Percentiles rank a stretch among this genome's conserved stretches.
Conservation (phyloP, 2,797 vertebrate genomes). For the Smutsia temminckii region DNA sequence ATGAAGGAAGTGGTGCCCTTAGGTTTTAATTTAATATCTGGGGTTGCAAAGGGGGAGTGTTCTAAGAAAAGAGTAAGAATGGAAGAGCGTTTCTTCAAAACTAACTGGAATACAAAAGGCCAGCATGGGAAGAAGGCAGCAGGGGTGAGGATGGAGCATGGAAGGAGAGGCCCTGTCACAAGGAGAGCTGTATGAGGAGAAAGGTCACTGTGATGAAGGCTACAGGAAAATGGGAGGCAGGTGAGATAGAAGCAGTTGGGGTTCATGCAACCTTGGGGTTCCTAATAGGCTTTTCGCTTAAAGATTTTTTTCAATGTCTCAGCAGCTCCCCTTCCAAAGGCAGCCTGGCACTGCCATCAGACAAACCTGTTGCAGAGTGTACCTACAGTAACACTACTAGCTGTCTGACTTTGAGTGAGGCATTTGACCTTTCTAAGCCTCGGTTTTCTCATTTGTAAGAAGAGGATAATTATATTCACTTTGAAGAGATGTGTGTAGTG, state of each 20-base stretch:
- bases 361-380: not conserved
- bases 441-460: conserved; percentile 24
- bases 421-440: not conserved
- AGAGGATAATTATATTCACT: not conserved
- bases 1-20: not conserved
- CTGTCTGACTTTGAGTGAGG: not conserved
- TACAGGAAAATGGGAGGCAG: not conserved
- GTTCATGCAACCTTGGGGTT: not conserved
- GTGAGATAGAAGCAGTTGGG: not conserved
- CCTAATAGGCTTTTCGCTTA: not conserved
- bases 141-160: not conserved
- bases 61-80: not conserved
- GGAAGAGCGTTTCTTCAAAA: not conserved
- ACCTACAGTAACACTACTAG: not conserved
- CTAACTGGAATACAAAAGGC: not conserved
- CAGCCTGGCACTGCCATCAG: not conserved
- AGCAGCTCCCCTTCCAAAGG: not conserved
- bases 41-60: not conserved
- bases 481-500: not conserved
- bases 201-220: not conserved
- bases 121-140: not conserved
- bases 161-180: not conserved
- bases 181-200: not conserved
- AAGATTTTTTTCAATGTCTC: not conserved
- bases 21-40: not conserved